Evolutionary conservation across 2,888 invertebrate genomes (phyloP).

Genomic region (Smittia aterrima): DNA sequence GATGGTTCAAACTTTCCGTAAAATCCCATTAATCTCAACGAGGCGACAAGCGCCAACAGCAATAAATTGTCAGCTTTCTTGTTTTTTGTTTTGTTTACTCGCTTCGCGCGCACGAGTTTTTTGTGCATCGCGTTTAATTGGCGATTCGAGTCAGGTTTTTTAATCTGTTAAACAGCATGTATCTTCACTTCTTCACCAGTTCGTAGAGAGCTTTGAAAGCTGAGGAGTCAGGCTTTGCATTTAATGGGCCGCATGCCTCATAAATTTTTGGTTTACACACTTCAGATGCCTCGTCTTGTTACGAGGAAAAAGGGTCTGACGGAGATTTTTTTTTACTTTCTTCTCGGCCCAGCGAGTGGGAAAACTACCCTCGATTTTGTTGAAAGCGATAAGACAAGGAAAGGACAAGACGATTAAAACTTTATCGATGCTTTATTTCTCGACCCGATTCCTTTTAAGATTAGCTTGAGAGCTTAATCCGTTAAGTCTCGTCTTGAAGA

Average conservation of each 20-base stretch:
- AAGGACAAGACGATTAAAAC: constrained; percentile 23
- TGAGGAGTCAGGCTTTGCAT: too few relatives aligned
- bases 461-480: not conserved
- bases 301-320: not conserved
- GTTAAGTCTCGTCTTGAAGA: not conserved
- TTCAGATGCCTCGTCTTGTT: not conserved
- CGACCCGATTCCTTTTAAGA: not conserved
- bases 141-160: constrained; percentile 3
- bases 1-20: too few relatives aligned
- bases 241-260: constrained; percentile 18
- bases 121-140: not conserved
- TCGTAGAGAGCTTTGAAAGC: too few relatives aligned
- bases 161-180: not conserved
- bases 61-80: not conserved
- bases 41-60: not conserved
- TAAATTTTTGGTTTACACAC: constrained; percentile 36
- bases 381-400: constrained; percentile 2
- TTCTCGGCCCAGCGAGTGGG: not conserved
- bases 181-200: too few relatives aligned
- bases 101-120: not conserved
- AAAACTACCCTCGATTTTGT: not conserved
- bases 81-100: not conserved
- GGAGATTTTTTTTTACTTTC: not conserved
- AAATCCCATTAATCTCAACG: too few relatives aligned
- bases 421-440: constrained; percentile 18